Percentiles rank a stretch among this genome's conserved stretches.
Conservation (phyloP, 1,140 invertebrate genomes). For the Pachypeltis micranthus region DNA sequence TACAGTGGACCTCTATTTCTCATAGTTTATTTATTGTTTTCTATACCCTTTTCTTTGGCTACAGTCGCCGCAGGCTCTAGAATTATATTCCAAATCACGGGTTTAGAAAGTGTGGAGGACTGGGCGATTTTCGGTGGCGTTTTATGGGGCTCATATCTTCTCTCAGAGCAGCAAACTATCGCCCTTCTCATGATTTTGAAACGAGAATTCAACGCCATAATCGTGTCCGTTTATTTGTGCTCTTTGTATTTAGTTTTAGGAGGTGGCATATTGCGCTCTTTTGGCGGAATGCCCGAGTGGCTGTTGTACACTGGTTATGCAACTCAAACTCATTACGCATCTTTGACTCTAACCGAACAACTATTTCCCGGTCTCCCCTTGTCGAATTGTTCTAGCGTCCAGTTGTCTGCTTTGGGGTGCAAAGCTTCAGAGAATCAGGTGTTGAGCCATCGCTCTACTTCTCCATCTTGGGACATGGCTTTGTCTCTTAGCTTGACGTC, state of each 20-base stretch:
- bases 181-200: conserved; percentile 69
- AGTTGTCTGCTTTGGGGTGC: conserved; percentile 38
- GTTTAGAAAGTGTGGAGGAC: conserved; percentile 22
- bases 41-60: conserved; percentile 65
- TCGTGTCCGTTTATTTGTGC: conserved; percentile 53
- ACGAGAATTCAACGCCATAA: conserved; percentile 57
- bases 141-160: conserved; percentile 65
- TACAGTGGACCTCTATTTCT: conserved; percentile 76
- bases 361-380: conserved; percentile 42
- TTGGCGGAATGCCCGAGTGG: conserved; percentile 61
- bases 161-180: conserved; percentile 73
- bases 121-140: conserved; percentile 34
- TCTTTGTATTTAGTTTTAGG: conserved; percentile 61
- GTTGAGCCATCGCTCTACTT: conserved; percentile 51
- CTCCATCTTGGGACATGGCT: conserved; percentile 51
- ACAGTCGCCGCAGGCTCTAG: conserved; percentile 50
- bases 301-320: conserved; percentile 65
- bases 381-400: conserved; percentile 10
- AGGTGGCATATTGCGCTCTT: conserved; percentile 56
- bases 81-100: conserved; percentile 40
- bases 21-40: conserved; percentile 63
- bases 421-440: conserved; percentile 58
- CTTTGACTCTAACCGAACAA: conserved; percentile 47
- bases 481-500: conserved; percentile 73
- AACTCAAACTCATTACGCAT: conserved; percentile 62